Base-by-base conservation (phyloP, 30 jellyfish, hydroid and myxozoan genomes). In the Hydractinia symbiolongicarpus region DNA sequence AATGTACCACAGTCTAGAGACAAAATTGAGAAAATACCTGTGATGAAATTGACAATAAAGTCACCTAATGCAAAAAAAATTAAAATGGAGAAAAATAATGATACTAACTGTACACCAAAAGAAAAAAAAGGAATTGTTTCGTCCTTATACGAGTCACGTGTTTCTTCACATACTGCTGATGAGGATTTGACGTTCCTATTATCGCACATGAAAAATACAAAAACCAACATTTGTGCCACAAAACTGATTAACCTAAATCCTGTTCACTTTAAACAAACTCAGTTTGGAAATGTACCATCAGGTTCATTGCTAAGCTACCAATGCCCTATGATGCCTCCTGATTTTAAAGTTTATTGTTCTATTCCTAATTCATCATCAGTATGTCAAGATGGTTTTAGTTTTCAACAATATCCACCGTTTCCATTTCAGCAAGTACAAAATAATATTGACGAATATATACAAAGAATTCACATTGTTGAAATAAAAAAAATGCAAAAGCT, bases 91-190 rank as follows among this genome's bases (percentile, higher is more conserved):
- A n/a, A n/a, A n/a, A 30, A 30, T 30, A 30, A 30, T 30, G 44
- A 30, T 30, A 30, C 44, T 30, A 30, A 30, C 44, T 30, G 44
- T 30, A 30, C 19, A 64, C 9, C 74, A 4, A 6, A 64, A 51
- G 40, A 6, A 64, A 64, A 64, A n/a, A 64, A 64, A 64, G 74
- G 74, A 64, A 64, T 64, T 64, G 74, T 64, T n/a, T 64, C 74
- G 40, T 64, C 74, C 9, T 64, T 64, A 51, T 64, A 64, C 4
- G 74, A 64, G 40, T 44, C 74, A 64, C 74, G 74, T 64, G 74
- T 51, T 6, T n/a, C 17, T 6, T 51, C 74, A 13, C 74, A 64
- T 6, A 64, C 74, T 6, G 19, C 17, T 6, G 7, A 6, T 13
- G 74, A 64, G 40, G 74, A 64, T 13, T 9, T 64, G 8, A 64